Base-by-base conservation (phyloP, 37 sponge, comb jelly and placozoan species). In the Haliclona indistincta region DNA sequence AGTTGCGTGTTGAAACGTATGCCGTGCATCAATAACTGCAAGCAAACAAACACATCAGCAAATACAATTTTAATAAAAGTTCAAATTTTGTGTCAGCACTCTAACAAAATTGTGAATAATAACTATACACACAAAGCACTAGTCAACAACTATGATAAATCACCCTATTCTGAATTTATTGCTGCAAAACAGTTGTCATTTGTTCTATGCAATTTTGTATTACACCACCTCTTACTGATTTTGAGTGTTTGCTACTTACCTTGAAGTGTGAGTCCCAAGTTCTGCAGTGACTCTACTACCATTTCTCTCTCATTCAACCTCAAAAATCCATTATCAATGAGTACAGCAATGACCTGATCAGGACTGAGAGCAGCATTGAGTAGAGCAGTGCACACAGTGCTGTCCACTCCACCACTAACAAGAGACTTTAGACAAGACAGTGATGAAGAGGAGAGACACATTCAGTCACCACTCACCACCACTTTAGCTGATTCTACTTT, bases 351-450 rank as follows among this genome's bases (percentile, higher is more conserved):
- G 19, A 95, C 93, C 15, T 63, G 43, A 0, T 78, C 80, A 7
- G 81, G 78, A 0, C 89, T 89, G 38, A 93, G 64, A 10, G 94
- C 94, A 41, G 81, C 81, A 23, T 70, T 71, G 69, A 95, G 75
- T 1, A 95, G 89, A 34, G 93, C 96, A 28, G 96, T 87, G 34
- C 89, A 84, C 58, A 95, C 93, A 41, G 96, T 72, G 64, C 91
- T 90, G 74, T 95, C 96, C 39, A 95, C 92, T n/a, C 96, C 96
- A 20, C 96, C 96, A 77, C 96, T 95, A 35, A 95, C 89, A 13
- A 95, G 77, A 13, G 80, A 71, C 88, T 88, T 28, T 5, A 13
- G 15, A n/a, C 22, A 32, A 66, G 43, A 77, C 10, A 23, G 10
- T 5, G 38, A n/a, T 38, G 8, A 6, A 4, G 53, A 28, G 37